These are phyloP conservation scores for Gallinago undulata DNA, from an alignment of 2,113 vertebrate species.

Conservation along the genomic window DNA sequence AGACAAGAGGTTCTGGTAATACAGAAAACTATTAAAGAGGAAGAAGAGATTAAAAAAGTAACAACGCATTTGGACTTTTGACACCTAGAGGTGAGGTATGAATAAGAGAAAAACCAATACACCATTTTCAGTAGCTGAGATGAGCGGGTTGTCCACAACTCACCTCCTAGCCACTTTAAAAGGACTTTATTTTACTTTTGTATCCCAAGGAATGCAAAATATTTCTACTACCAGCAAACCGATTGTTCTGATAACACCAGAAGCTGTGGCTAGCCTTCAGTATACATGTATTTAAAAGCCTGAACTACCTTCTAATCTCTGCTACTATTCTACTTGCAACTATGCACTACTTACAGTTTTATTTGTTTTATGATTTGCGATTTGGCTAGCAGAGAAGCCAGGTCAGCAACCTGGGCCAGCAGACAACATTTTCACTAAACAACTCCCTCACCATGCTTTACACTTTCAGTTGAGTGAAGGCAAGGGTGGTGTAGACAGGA, in stretches of 20 bases:
- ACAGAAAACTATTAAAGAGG: background rate
- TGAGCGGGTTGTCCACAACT: background rate
- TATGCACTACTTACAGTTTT: background rate
- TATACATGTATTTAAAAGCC: background rate
- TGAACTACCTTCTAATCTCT: background rate
- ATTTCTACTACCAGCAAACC: background rate
- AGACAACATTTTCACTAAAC: rapidly evolving
- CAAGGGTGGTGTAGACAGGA: background rate
- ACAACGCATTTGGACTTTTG: background rate
- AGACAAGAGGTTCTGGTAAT: background rate
- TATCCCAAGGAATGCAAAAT: background rate
- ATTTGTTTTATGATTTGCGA: background rate
- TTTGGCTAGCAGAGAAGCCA: background rate
- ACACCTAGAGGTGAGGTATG: background rate
- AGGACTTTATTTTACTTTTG: background rate
- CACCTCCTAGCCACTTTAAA: background rate
- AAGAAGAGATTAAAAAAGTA: background rate
- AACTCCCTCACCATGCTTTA: background rate
- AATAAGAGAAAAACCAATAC: background rate
- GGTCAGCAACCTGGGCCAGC: background rate
- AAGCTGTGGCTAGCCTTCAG: background rate
- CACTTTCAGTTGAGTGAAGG: background rate
- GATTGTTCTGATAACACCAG: background rate
- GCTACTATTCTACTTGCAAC: background rate
- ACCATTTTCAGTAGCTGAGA: background rate